These are phyloP conservation scores for Sycophila sp. DNA, from an alignment of 1,140 invertebrate species.

Conservation along the genomic window DNA sequence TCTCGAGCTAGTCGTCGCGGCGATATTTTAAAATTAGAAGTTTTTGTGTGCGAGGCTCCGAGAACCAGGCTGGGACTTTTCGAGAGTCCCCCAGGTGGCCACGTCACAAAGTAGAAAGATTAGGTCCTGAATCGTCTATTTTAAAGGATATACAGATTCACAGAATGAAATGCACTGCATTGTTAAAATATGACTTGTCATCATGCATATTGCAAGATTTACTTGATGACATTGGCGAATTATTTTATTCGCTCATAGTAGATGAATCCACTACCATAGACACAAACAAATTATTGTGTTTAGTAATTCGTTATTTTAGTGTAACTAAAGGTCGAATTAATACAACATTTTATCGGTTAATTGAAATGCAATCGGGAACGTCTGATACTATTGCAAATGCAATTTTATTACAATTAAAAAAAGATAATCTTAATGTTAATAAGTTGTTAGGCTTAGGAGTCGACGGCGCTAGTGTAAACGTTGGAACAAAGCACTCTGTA, in stretches of 20 bases:
- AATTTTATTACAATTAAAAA: neutral
- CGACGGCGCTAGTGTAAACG: neutral
- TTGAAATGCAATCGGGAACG: neutral
- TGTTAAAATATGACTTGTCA: neutral
- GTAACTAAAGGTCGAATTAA: neutral
- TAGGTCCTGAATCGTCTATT: neutral
- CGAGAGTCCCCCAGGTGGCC: too few species aligned
- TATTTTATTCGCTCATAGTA: neutral
- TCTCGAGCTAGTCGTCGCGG: too few species aligned
- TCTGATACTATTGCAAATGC: neutral
- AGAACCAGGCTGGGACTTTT: too few species aligned
- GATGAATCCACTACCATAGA: neutral
- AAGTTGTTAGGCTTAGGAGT: neutral
- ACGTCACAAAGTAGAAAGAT: neutral
- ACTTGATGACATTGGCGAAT: neutral
- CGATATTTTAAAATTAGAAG: too few species aligned
- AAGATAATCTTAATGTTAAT: neutral
- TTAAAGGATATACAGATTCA: neutral
- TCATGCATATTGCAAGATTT: neutral
- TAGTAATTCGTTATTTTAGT: neutral
- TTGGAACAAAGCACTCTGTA: neutral
- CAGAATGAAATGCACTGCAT: neutral
- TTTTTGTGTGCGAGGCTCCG: too few species aligned
- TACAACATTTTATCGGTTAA: neutral
- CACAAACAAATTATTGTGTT: neutral